Evolutionary conservation across 2,888 invertebrate genomes (phyloP).

Genomic region (Apocheima hispidaria): DNA sequence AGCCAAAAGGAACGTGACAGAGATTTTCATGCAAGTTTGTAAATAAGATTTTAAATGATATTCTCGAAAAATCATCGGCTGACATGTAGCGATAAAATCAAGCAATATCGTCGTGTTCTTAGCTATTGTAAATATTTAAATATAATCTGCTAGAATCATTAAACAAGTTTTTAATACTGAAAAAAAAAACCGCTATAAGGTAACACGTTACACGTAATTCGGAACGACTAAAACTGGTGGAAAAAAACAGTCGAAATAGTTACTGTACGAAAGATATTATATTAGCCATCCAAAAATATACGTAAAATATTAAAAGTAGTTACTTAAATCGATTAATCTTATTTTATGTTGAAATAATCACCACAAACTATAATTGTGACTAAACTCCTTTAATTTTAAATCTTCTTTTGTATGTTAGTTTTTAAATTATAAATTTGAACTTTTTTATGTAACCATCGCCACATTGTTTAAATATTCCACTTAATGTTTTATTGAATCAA

Average conservation of each 20-base stretch:
- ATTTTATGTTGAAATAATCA: too few species aligned
- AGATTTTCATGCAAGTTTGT: background rate
- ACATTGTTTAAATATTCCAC: conserved; percentile 4
- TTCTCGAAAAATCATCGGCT: background rate
- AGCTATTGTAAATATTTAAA: conserved; percentile 5
- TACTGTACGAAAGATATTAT: too few species aligned
- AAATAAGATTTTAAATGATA: background rate
- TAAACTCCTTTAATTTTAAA: background rate
- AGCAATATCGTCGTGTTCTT: conserved; percentile 8
- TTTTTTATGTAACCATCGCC: background rate
- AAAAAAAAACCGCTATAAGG: background rate
- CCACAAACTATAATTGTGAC: background rate
- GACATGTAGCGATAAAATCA: background rate
- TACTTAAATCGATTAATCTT: too few species aligned
- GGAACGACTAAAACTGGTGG: background rate
- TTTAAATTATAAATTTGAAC: background rate
- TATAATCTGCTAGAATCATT: background rate
- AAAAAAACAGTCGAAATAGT: too few species aligned
- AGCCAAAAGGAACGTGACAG: background rate
- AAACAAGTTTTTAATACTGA: background rate
- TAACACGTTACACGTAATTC: background rate
- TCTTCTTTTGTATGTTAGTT: background rate
- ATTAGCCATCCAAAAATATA: too few species aligned
- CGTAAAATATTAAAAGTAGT: too few species aligned
- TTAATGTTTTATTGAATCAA: background rate